A percentile compares a stretch with the other conserved stretches of the same genome.
These are phyloP conservation scores for Yponomeuta sedellus DNA, from an alignment of 2,888 invertebrate genomes.

Conservation along the genomic window DNA sequence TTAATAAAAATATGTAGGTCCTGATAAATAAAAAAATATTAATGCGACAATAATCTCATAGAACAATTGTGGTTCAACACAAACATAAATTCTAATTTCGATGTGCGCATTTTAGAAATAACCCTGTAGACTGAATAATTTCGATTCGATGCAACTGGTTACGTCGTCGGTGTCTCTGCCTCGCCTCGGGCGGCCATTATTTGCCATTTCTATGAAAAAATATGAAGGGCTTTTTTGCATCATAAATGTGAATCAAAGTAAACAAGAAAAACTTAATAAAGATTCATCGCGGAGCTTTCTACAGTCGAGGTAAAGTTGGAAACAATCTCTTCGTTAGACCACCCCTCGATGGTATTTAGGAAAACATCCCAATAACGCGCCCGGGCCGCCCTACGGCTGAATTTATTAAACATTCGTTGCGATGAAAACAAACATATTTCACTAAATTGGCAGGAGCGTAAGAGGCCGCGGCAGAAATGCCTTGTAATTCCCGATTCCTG, in stretches of 20 bases:
- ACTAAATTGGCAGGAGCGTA: slow-evolving; percentile 52
- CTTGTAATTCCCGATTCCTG: slow-evolving; percentile 49
- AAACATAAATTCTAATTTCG: too few relatives aligned
- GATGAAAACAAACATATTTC: slow-evolving; percentile 71
- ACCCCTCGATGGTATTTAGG: slow-evolving; percentile 61
- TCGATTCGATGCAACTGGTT: slow-evolving; percentile 38
- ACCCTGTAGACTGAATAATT: slow-evolving; percentile 43
- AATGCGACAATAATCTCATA: too few relatives aligned
- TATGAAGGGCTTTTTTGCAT: slow-evolving; percentile 20
- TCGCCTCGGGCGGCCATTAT: slow-evolving; percentile 26
- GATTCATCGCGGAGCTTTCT: background rate
- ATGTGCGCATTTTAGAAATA: too few relatives aligned
- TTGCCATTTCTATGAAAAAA: slow-evolving; percentile 2
- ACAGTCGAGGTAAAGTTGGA: slow-evolving; percentile 22
- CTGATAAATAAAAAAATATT: too few relatives aligned
- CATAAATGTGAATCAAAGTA: background rate
- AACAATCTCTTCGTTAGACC: slow-evolving; percentile 44
- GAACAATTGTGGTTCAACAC: too few relatives aligned
- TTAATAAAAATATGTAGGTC: too few relatives aligned
- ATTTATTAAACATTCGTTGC: slow-evolving; percentile 55
- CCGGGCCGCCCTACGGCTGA: slow-evolving; percentile 33
- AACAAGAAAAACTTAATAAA: slow-evolving; percentile 5
- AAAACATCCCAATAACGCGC: slow-evolving; percentile 51
- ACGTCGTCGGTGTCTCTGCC: slow-evolving; percentile 19
- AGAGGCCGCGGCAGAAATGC: slow-evolving; percentile 61